Evolutionary conservation across 2,888 invertebrate species (phyloP).

Genomic region (Herminia tarsipennalis): DNA sequence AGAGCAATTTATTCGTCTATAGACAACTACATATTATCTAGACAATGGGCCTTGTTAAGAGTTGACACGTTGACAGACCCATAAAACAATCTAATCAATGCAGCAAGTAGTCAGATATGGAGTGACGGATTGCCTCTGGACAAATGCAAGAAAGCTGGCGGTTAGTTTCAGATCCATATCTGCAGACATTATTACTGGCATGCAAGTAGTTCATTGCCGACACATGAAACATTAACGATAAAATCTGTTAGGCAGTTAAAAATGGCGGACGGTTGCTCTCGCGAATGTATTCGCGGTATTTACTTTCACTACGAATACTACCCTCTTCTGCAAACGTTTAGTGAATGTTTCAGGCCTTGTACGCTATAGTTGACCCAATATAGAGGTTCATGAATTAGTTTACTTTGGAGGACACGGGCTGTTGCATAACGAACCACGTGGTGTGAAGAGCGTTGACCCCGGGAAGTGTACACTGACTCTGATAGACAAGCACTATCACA

Average conservation of each 20-base stretch:
- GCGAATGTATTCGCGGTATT: constrained; percentile 47
- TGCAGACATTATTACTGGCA: constrained; percentile 57
- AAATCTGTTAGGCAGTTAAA: constrained; percentile 52
- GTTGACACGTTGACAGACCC: constrained; percentile 55
- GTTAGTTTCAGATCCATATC: constrained; percentile 61
- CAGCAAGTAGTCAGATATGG: constrained; percentile 58
- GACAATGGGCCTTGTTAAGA: constrained; percentile 67
- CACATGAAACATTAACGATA: constrained; percentile 59
- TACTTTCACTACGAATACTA: constrained; percentile 64
- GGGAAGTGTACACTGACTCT: constrained; percentile 55
- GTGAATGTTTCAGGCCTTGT: constrained; percentile 27
- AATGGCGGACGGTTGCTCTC: constrained; percentile 50
- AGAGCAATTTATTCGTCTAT: constrained; percentile 55
- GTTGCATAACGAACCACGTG: constrained; percentile 77
- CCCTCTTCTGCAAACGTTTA: constrained; percentile 35
- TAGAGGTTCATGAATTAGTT: constrained; percentile 48
- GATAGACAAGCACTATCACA: constrained; percentile 66
- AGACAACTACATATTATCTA: constrained; percentile 51
- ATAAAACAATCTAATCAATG: constrained; percentile 70
- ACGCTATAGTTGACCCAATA: constrained; percentile 50
- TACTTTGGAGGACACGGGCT: constrained; percentile 45
- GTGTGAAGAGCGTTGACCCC: constrained; percentile 71
- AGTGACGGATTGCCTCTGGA: constrained; percentile 58
- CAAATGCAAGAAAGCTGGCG: constrained; percentile 55
- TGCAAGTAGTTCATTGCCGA: constrained; percentile 60